A percentile compares a stretch with the other conserved stretches of the same genome.
Evolutionary conservation across 2,888 invertebrate genomes (phyloP).

Genomic region (Eilema depressum): DNA sequence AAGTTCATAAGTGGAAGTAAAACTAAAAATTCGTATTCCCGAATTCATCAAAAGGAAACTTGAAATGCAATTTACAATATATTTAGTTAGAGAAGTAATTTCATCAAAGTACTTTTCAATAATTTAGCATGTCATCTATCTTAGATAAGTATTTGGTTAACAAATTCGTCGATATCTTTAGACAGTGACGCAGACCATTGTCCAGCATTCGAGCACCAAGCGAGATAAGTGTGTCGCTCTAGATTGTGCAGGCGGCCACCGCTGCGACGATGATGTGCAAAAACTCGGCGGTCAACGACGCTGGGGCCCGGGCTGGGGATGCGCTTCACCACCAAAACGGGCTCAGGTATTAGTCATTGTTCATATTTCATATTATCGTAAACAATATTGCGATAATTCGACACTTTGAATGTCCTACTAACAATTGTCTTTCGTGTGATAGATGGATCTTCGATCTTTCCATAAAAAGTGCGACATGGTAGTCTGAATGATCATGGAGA

Average conservation of each 20-base stretch:
- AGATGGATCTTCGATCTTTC: background rate
- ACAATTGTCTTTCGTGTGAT: background rate
- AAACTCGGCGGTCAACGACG: constrained; percentile 80
- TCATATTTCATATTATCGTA: constrained; percentile 39
- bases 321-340: constrained; percentile 60
- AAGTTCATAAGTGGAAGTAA: background rate
- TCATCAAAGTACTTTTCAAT: background rate
- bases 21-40: too few relatives aligned
- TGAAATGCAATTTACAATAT: background rate
- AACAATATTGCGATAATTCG: constrained; percentile 15
- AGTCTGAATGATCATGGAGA: background rate
- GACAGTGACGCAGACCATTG: constrained; percentile 50
- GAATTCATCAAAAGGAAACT: background rate
- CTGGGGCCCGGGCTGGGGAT: constrained; percentile 77
- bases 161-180: constrained; percentile 45
- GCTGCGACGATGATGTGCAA: constrained; percentile 71
- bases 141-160: constrained; percentile 27
- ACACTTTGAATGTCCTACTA: background rate
- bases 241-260: constrained; percentile 68
- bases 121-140: background rate
- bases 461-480: background rate
- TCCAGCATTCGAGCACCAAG: constrained; percentile 55
- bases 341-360: constrained; percentile 50
- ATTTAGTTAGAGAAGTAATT: background rate
- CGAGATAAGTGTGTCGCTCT: constrained; percentile 70